These are phyloP conservation scores for Rhogogaster chlorosoma DNA, from an alignment of 2,888 invertebrate genomes.

Conservation along the genomic window DNA sequence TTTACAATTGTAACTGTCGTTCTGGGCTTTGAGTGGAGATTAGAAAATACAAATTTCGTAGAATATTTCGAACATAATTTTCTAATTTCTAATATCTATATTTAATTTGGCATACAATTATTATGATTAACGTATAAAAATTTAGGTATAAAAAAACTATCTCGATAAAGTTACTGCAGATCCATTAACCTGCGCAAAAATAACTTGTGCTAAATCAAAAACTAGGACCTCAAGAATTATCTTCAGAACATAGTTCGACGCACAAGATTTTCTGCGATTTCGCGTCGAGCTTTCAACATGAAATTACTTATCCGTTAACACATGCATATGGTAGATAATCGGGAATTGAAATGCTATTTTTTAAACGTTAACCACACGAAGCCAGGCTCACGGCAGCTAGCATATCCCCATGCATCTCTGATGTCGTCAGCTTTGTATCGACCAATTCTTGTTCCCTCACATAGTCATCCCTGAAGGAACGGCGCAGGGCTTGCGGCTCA, in stretches of 20 bases:
- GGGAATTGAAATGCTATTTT: neutral
- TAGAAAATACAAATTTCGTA: neutral
- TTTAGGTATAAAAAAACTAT: neutral
- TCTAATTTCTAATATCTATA: neutral
- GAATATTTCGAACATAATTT: neutral
- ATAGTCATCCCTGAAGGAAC: conserved; percentile 69
- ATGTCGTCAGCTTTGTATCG: neutral
- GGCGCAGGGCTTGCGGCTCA: conserved; percentile 67
- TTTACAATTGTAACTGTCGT: neutral
- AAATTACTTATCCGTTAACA: neutral
- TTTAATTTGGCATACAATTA: neutral
- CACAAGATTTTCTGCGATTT: neutral
- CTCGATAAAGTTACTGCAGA: neutral
- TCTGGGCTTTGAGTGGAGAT: neutral
- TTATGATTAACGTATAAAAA: neutral
- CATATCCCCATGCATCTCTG: neutral
- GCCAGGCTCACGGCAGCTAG: neutral
- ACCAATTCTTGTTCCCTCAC: neutral
- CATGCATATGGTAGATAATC: neutral
- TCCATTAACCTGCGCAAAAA: neutral
- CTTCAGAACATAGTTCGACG: neutral
- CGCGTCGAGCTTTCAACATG: neutral
- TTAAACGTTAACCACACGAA: neutral
- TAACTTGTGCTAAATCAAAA: neutral
- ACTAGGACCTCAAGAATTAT: neutral